Percentiles rank a stretch among this genome's conserved stretches.
These are phyloP conservation scores for Pseudorasbora parva DNA, from an alignment of 2,113 vertebrate species.

Conservation along the genomic window DNA sequence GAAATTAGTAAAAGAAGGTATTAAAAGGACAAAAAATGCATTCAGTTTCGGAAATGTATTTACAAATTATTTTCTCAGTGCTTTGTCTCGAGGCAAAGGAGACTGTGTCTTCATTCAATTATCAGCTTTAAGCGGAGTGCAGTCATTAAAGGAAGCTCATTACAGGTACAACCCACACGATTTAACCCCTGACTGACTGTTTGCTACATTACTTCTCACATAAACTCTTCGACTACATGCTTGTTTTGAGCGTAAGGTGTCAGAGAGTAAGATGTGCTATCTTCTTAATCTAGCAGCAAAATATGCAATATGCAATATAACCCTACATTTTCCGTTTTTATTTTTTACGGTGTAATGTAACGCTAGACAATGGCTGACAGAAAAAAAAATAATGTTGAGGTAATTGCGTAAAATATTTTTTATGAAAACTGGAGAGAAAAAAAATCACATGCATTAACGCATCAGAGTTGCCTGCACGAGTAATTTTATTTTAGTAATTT, in stretches of 20 bases:
- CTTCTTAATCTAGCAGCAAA: neutral
- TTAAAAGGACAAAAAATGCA: slow-evolving; percentile 64
- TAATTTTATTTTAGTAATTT: too few species aligned
- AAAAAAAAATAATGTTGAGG: too few species aligned
- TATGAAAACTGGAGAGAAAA: too few species aligned
- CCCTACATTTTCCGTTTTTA: too few species aligned
- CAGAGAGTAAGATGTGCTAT: neutral
- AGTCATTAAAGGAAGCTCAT: slow-evolving; percentile 78
- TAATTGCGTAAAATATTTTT: too few species aligned
- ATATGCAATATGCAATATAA: too few species aligned
- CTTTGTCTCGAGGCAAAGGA: slow-evolving; percentile 63
- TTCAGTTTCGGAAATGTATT: slow-evolving; percentile 66
- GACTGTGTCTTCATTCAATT: slow-evolving; percentile 76
- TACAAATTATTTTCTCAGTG: slow-evolving; percentile 64
- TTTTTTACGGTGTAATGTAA: too few species aligned
- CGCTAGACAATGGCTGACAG: too few species aligned
- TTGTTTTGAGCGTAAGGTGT: too few species aligned
- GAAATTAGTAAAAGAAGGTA: slow-evolving; percentile 49
- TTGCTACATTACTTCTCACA: neutral
- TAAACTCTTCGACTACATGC: too few species aligned
- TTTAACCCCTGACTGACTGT: slow-evolving; percentile 68
- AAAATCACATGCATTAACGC: too few species aligned
- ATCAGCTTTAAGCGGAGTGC: slow-evolving; percentile 73
- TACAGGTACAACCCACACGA: slow-evolving; percentile 67
- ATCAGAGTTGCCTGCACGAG: too few species aligned